phyloP scores from a whole-genome alignment of 2,797 vertebrate genomes.

The Falco biarmicus region DNA sequence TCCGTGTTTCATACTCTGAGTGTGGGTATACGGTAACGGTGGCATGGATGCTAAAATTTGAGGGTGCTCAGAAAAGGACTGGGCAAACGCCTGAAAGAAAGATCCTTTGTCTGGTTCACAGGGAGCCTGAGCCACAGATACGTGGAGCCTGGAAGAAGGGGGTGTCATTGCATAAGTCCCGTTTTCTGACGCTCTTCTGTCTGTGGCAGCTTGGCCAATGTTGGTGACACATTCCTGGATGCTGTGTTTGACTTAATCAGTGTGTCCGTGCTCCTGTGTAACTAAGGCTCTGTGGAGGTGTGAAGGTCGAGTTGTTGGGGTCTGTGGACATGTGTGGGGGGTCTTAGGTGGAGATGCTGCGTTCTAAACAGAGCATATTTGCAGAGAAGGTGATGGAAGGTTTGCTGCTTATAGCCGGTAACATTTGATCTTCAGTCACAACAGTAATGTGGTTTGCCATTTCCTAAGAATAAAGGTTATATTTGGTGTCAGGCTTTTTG shows the following conservation, averaged over 20 bases:
- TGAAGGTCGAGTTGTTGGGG: neutral
- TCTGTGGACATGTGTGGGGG: neutral
- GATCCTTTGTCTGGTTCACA: neutral
- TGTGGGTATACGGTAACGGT: rapidly evolving
- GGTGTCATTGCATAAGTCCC: neutral
- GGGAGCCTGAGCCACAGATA: neutral
- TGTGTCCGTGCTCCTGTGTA: neutral
- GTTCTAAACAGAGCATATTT: neutral
- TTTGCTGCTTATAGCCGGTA: neutral
- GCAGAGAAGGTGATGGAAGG: neutral
- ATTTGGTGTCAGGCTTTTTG: constrained; percentile 41
- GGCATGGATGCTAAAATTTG: neutral
- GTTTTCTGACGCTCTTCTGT: rapidly evolving
- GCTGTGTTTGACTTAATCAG: neutral
- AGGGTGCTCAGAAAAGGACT: neutral
- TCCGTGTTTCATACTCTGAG: neutral
- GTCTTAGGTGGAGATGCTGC: neutral
- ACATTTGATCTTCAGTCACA: neutral
- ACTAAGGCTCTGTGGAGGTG: neutral
- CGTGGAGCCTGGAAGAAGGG: neutral
- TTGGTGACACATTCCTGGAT: neutral
- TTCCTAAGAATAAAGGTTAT: constrained; percentile 14
- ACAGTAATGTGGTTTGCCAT: neutral
- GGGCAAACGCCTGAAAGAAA: neutral
- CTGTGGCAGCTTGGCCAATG: rapidly evolving